Conservation (phyloP, 2,113 vertebrate species). For the Melanotaenia duboulayi region DNA sequence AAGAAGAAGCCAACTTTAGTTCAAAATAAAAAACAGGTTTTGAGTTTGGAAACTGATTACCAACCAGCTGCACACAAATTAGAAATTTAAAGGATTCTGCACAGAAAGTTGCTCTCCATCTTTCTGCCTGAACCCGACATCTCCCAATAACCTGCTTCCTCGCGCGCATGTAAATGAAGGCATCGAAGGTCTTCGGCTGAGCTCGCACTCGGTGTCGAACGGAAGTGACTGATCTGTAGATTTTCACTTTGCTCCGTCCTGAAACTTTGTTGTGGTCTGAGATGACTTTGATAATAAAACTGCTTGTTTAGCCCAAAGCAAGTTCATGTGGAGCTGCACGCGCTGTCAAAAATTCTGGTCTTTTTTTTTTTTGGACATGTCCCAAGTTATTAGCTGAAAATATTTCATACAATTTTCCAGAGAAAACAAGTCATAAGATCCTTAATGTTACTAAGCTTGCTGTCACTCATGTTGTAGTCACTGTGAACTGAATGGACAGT, state of each 20-base stretch:
- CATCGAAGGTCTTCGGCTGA: background rate
- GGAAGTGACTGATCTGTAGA: conserved; percentile 61
- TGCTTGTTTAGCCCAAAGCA: background rate
- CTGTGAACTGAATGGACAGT: conserved; percentile 6
- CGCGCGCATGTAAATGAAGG: background rate
- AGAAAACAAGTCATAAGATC: background rate
- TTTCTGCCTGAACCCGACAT: too few species aligned
- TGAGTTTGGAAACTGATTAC: too few species aligned
- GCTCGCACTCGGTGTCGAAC: conserved; percentile 17
- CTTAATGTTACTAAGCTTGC: background rate
- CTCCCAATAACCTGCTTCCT: background rate
- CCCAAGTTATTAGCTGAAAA: background rate
- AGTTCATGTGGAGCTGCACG: background rate
- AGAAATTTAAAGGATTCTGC: background rate
- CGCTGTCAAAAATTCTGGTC: background rate
- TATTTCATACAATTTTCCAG: conserved; percentile 1
- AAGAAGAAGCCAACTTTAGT: background rate
- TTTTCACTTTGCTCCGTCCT: conserved; percentile 29
- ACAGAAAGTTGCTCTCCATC: background rate
- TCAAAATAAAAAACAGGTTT: too few species aligned
- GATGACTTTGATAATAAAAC: conserved; percentile 38
- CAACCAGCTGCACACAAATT: background rate
- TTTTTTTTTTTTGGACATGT: too few species aligned
- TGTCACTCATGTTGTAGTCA: background rate
- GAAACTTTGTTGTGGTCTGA: conserved; percentile 49